phyloP scores from a whole-genome alignment of 2,888 invertebrate species.

The Drosophila peninsularis region DNA sequence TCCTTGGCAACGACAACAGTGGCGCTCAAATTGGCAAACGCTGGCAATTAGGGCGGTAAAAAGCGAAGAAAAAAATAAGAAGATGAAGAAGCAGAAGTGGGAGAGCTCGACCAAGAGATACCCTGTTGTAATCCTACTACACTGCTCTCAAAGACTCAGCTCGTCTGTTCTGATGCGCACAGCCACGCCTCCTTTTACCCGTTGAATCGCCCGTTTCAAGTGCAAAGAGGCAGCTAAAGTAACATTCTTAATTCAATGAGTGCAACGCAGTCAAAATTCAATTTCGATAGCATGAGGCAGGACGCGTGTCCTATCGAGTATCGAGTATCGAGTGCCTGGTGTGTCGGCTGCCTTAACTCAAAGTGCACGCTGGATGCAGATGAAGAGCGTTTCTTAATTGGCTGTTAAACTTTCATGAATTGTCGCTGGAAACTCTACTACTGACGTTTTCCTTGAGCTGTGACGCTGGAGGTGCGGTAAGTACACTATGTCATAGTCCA shows the following conservation, averaged over 20 bases:
- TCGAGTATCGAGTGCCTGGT: background rate
- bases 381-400: background rate
- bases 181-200: background rate
- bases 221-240: background rate
- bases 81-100: background rate
- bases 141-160: too few relatives aligned
- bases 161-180: too few relatives aligned
- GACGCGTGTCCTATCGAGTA: too few relatives aligned
- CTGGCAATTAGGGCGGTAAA: constrained; percentile 18
- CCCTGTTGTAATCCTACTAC: too few relatives aligned
- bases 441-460: too few relatives aligned
- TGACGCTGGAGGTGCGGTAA: too few relatives aligned
- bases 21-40: constrained; percentile 46
- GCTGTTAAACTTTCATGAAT: background rate
- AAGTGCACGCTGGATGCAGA: background rate
- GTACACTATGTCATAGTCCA: too few relatives aligned
- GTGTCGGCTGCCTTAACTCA: background rate
- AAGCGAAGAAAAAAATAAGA: background rate
- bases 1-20: constrained; percentile 23
- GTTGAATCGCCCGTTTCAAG: background rate
- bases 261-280: background rate
- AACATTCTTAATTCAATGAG: constrained; percentile 1
- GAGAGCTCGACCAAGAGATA: background rate
- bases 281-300: background rate
- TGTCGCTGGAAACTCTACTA: background rate